Percentiles rank a stretch among this genome's conserved stretches.
phyloP scores from a whole-genome alignment of 2,113 vertebrate genomes.

The Carassius carassius region DNA sequence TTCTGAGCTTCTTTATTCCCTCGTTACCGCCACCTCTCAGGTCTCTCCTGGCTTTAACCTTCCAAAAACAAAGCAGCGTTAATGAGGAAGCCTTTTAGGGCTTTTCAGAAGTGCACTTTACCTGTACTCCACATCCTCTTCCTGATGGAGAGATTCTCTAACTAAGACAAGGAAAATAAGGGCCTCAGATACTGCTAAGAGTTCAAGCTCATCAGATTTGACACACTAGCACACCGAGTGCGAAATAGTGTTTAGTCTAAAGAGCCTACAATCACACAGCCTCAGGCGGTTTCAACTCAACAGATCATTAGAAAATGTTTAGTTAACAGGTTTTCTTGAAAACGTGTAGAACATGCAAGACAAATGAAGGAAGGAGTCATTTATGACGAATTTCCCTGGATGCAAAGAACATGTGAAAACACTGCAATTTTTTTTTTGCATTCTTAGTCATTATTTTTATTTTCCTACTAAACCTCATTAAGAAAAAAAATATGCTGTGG shows the following conservation, averaged over 20 bases:
- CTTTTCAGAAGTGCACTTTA: conserved; percentile 39
- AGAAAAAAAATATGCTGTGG: no score
- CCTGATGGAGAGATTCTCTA: conserved; percentile 9
- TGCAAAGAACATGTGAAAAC: neutral
- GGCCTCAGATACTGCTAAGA: neutral
- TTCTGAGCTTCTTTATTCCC: conserved; percentile 44
- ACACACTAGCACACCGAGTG: neutral
- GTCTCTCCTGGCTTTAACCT: conserved; percentile 43
- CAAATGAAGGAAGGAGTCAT: neutral
- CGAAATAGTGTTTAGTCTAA: neutral
- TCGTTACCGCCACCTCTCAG: conserved; percentile 49
- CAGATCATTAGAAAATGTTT: neutral
- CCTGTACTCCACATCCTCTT: conserved; percentile 33
- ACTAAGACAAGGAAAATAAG: neutral
- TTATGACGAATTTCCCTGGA: neutral
- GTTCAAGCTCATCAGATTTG: neutral
- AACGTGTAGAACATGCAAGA: neutral
- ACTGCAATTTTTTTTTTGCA: no score
- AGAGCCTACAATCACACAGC: neutral
- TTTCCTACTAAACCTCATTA: neutral
- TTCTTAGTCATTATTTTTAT: neutral
- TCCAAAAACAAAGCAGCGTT: conserved; percentile 51
- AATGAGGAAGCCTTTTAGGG: conserved; percentile 45
- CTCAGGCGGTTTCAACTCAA: neutral
- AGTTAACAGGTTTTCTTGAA: neutral